Base-by-base conservation (phyloP, 2,113 vertebrate genomes). In the Morone chrysops region DNA sequence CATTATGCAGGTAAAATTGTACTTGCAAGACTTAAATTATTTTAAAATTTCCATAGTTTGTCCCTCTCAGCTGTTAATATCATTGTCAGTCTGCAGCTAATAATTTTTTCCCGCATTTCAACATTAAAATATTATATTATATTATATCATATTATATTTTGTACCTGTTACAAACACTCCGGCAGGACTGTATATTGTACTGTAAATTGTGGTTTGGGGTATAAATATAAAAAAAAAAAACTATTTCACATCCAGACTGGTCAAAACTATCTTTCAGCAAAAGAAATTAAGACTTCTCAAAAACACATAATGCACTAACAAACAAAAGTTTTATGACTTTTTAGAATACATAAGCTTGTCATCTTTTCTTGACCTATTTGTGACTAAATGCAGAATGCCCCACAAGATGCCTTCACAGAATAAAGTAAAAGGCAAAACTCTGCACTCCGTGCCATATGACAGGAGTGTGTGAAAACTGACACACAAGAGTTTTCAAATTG, bases 401-500 rank as follows among this genome's bases (percentile, higher is more conserved):
- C 91, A 92, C 88, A 90, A 92, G 89, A 95, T 87, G 87, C 82
- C 87, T 83, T 88, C 77, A 86, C 74, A 66, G 84, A 80, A 92
- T 82, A 75, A 87, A 79, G 57, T 69, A 87, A 79, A 87, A 85
- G 73, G 76, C 87, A 91, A 86, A 94, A 93, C 68, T 90, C 84
- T 63, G 82, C 86, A 79, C 87, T 90, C 80, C 95, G 94, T 94
- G 87, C 96, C 94, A 93, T 95, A 97, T 97, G 97, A 98, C 97
- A 97, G 96, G 96, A 95, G 96, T 96, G 96, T 98, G 97, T 97
- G 96, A 97, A 98, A 99, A 99, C 97, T 98, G 97, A 98, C 97
- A 97, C 94, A 94, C 97, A 96, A 88, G 97, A 97, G 90, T 98
- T 97, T 98, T 97, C 97, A 99, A 99, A 99, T 97, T 99, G 97